Percentiles rank a stretch among this genome's conserved stretches.
phyloP scores from a whole-genome alignment of 1,140 invertebrate genomes.

The Leptinotarsa texana region DNA sequence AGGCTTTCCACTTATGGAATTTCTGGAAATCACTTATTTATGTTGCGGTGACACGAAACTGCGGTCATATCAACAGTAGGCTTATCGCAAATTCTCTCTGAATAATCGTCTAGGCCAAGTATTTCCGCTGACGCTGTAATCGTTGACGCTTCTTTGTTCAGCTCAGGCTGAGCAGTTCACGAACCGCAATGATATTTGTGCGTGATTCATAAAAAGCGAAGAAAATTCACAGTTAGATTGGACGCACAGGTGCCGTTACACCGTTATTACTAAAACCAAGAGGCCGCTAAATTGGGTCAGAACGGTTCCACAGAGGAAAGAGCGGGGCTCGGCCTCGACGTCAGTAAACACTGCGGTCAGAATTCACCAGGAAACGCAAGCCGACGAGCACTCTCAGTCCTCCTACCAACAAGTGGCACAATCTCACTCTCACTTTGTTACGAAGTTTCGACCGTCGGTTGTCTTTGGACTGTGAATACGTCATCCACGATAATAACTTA shows the following conservation, averaged over 20 bases:
- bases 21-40: too few relatives aligned
- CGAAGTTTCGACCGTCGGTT: neutral
- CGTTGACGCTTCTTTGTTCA: neutral
- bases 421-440: neutral
- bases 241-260: constrained; percentile 19
- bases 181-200: neutral
- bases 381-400: neutral
- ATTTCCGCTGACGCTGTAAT: neutral
- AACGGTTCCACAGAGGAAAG: neutral
- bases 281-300: constrained; percentile 18
- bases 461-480: too few relatives aligned
- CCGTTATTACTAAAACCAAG: neutral
- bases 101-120: neutral
- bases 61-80: too few relatives aligned
- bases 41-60: too few relatives aligned
- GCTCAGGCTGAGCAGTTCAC: neutral
- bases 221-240: constrained; percentile 17
- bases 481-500: too few relatives aligned
- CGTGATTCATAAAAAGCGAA: constrained; percentile 22
- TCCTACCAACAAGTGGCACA: neutral
- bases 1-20: too few relatives aligned
- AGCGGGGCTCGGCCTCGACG: constrained; percentile 3
- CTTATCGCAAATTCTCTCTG: neutral
- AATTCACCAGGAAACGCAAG: neutral
- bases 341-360: neutral